Conservation (phyloP, 1,140 invertebrate genomes). For the Penaeus chinensis region DNA sequence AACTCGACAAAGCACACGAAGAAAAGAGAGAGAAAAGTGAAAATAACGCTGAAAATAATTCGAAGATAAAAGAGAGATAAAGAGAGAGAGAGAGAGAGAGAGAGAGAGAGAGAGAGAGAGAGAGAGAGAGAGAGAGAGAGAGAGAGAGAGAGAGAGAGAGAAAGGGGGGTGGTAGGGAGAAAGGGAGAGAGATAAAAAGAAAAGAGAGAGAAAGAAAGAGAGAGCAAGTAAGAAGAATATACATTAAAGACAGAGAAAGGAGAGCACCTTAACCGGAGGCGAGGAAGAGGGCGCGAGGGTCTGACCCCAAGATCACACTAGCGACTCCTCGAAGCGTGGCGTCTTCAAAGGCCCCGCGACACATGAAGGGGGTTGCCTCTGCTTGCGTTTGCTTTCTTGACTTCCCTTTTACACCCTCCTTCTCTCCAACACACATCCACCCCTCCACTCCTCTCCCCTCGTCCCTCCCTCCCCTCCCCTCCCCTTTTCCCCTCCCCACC, state of each 20-base stretch:
- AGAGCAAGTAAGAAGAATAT: not conserved
- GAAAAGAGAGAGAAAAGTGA: no score
- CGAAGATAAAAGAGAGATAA: not conserved
- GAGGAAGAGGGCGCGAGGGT: not conserved
- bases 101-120: constrained; percentile 25
- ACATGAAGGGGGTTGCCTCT: no score
- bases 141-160: not conserved
- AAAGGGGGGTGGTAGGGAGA: not conserved
- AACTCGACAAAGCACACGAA: no score
- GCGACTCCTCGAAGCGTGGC: not conserved
- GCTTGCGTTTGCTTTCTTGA: not conserved
- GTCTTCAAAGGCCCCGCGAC: no score
- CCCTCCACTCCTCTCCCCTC: not conserved
- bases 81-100: constrained; percentile 8
- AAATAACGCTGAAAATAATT: no score
- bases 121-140: constrained; percentile 19
- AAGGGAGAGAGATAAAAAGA: not conserved
- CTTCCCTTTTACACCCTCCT: not conserved
- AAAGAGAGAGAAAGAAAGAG: not conserved
- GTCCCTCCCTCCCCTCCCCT: not conserved
- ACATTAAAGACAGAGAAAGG: no score
- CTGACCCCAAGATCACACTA: not conserved
- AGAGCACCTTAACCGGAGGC: not conserved
- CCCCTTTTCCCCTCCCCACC: not conserved
- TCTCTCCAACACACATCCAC: not conserved